Conservation (phyloP, 1,140 invertebrate genomes). For the Cepaea nemoralis region DNA sequence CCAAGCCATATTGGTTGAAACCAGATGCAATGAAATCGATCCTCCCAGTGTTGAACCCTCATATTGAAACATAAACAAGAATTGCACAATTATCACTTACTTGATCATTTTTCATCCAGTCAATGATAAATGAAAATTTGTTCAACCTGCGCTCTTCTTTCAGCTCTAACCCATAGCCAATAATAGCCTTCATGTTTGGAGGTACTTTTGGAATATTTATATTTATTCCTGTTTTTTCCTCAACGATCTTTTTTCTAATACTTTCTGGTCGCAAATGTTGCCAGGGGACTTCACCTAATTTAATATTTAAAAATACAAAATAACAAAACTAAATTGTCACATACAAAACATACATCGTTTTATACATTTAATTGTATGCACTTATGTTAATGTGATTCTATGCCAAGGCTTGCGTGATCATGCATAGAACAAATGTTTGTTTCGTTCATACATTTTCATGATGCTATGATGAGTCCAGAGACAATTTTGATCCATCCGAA, state of each 20-base stretch:
- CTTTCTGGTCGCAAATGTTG: not conserved
- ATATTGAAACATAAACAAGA: no score
- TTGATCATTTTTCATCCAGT: conserved; percentile 16
- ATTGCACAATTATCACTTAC: no score
- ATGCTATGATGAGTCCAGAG: no score
- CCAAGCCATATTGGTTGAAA: no score
- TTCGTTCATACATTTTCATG: no score
- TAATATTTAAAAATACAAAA: not conserved
- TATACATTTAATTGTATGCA: not conserved
- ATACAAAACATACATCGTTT: not conserved
- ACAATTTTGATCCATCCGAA: no score
- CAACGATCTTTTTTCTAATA: conserved; percentile 25
- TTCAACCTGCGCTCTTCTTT: not conserved
- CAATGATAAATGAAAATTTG: conserved; percentile 15
- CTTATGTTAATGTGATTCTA: no score
- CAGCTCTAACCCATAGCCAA: conserved; percentile 25
- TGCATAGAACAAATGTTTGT: no score
- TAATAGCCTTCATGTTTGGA: not conserved
- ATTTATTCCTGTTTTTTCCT: not conserved
- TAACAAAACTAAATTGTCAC: no score
- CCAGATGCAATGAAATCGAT: no score
- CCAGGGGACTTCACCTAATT: conserved; percentile 19
- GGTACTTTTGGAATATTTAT: conserved; percentile 11
- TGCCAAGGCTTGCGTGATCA: no score
- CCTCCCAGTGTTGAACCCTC: no score